Evolutionary conservation across 2,113 vertebrate genomes (phyloP), one percentile per base, ranked within the genome.

Genomic region (Microcebus tavaratra): DNA sequence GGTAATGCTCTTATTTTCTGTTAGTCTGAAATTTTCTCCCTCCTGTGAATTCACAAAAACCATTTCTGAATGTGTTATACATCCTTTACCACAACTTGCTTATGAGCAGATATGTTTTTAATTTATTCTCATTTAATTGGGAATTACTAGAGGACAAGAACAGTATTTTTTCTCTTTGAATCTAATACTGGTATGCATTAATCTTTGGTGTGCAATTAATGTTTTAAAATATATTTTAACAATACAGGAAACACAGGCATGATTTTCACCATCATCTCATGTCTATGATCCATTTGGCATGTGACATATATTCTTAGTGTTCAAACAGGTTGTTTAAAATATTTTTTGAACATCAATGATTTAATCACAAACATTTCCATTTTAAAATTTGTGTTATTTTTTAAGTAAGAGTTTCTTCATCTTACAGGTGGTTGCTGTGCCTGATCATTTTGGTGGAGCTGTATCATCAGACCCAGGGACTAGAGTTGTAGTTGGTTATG

Each of bases 401-500:
- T n/a, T 12, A 63, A 78, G 12, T 61, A 61, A 48, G 6, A n/a
- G 34, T 50, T 27, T 91, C 55, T 98, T 96, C 91, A 63, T 73
- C 88, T 90, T 92, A 61, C 78, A 99, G 98, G 99, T 99, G 73
- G 98, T 99, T 42, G 97, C 92, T 29, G 72, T 96, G 73, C 94
- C 93, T 73, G 96, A 98, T 70, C 79, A 88, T 9, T 99, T 99
- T 99, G 98, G 98, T 67, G 96, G 97, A 17, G 97, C 39, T n/a
- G 97, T 97, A 78, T 82, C 93, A 88, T 67, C 93, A 90, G 98
- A 99, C 21, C 20, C n/a, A 11, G 95, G 97, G 90, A 97, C 97
- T 75, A 98, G 97, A 82, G 97, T 98, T 53, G 97, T 99, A 94
- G 98, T 99, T 90, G 99, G 99, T 95, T 99, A 29, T 20, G 93